Percentiles rank a stretch among this genome's conserved stretches.
These are phyloP conservation scores for Cygnus buccinator DNA, from an alignment of 2,113 vertebrate species.

Conservation along the genomic window DNA sequence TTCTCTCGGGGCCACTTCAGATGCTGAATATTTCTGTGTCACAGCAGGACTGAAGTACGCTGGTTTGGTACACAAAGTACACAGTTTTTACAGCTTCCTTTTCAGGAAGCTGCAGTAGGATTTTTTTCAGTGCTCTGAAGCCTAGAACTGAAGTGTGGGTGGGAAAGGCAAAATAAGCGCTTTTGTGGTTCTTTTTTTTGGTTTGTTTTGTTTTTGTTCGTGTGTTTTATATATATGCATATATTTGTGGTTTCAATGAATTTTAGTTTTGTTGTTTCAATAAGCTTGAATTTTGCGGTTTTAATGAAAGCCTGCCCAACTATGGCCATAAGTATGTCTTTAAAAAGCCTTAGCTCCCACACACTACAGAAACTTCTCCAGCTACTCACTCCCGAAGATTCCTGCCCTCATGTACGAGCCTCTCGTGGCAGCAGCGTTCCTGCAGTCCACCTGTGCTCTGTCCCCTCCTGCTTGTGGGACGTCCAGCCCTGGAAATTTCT, in stretches of 20 bases:
- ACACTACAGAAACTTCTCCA: conserved; percentile 11
- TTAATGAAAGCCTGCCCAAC: conserved; percentile 27
- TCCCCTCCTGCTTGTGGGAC: background rate
- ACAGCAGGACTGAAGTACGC: background rate
- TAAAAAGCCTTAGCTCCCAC: conserved; percentile 24
- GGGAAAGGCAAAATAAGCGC: conserved; percentile 3
- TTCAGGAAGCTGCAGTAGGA: background rate
- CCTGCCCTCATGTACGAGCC: background rate
- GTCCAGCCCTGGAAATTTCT: background rate
- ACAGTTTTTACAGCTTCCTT: background rate
- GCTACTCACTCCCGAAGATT: conserved; percentile 21
- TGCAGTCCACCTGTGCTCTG: background rate
- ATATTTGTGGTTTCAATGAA: conserved; percentile 20
- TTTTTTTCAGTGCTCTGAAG: background rate
- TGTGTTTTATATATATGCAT: background rate
- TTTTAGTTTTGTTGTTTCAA: conserved; percentile 28
- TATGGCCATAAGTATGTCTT: background rate
- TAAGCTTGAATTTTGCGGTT: conserved; percentile 33
- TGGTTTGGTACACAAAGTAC: background rate
- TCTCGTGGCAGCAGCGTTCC: background rate
- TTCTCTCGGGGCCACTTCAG: background rate
- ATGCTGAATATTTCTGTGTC: background rate
- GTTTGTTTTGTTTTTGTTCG: background rate
- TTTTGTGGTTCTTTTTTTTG: background rate
- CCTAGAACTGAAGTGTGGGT: background rate